phyloP scores from a whole-genome alignment of 2,113 vertebrate genomes.

The Aptenodytes patagonicus region DNA sequence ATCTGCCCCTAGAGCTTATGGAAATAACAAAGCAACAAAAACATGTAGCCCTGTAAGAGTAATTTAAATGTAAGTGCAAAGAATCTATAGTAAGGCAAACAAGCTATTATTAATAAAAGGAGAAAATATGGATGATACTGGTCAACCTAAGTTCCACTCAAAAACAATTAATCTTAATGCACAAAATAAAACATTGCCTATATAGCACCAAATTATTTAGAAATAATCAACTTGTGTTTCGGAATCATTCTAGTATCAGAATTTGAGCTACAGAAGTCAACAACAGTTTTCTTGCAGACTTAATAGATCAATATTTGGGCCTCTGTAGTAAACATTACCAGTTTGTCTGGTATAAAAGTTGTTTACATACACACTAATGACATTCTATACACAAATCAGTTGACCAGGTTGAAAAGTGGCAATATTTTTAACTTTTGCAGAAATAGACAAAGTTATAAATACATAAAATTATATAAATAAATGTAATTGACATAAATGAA shows the following conservation, averaged over 20 bases:
- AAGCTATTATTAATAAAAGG: background rate
- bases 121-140: background rate
- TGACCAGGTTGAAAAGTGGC: background rate
- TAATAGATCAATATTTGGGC: background rate
- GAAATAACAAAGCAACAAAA: conserved; percentile 1
- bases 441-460: background rate
- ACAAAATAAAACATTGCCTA: background rate
- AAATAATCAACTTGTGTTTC: background rate
- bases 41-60: background rate
- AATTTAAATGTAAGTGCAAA: background rate
- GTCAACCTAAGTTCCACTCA: background rate
- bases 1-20: background rate
- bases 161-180: background rate
- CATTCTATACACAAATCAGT: background rate
- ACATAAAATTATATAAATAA: background rate
- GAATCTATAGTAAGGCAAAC: background rate
- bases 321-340: background rate
- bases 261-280: background rate
- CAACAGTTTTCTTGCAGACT: background rate
- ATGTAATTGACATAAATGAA: background rate
- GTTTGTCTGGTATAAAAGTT: background rate
- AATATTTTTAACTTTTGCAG: background rate
- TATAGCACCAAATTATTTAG: background rate
- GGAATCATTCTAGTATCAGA: background rate
- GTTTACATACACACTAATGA: background rate